These are phyloP conservation scores for Nesidiocoris tenuis DNA, from an alignment of 2,888 invertebrate genomes.

Conservation along the genomic window DNA sequence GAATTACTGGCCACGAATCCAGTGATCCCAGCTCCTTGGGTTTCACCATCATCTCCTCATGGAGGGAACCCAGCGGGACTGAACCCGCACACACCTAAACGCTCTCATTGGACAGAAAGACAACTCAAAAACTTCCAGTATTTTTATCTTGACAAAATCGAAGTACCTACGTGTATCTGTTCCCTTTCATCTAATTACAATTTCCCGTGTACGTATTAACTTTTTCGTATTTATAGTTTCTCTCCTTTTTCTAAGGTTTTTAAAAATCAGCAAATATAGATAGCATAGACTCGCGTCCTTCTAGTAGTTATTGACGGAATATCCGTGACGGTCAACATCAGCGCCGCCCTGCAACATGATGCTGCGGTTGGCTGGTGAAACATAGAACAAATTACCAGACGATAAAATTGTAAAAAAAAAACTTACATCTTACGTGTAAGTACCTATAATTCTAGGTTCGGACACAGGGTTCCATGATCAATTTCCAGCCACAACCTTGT, in stretches of 20 bases:
- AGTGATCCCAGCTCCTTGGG: constrained; percentile 90
- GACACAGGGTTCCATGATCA: constrained; percentile 39
- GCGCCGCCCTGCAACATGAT: neutral
- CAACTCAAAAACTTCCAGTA: neutral
- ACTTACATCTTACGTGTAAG: neutral
- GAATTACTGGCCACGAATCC: constrained; percentile 88
- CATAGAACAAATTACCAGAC: too few species aligned
- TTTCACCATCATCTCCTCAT: constrained; percentile 73
- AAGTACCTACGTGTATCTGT: neutral
- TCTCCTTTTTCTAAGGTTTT: too few species aligned
- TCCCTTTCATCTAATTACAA: neutral
- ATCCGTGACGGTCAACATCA: neutral
- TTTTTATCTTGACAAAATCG: neutral
- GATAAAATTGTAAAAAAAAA: too few species aligned
- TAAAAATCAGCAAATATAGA: neutral
- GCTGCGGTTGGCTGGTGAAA: too few species aligned
- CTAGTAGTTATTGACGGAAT: neutral
- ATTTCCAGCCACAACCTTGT: constrained; percentile 37
- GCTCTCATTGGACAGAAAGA: neutral
- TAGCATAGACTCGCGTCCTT: neutral
- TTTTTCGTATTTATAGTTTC: neutral
- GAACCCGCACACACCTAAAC: neutral
- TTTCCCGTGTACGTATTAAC: neutral
- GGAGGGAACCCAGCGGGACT: constrained; percentile 51
- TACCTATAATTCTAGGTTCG: constrained; percentile 32